Evolutionary conservation across 2,797 vertebrate genomes (phyloP), one percentile per base, ranked within the genome.

Genomic region (Muraenolepis orangiensis): DNA sequence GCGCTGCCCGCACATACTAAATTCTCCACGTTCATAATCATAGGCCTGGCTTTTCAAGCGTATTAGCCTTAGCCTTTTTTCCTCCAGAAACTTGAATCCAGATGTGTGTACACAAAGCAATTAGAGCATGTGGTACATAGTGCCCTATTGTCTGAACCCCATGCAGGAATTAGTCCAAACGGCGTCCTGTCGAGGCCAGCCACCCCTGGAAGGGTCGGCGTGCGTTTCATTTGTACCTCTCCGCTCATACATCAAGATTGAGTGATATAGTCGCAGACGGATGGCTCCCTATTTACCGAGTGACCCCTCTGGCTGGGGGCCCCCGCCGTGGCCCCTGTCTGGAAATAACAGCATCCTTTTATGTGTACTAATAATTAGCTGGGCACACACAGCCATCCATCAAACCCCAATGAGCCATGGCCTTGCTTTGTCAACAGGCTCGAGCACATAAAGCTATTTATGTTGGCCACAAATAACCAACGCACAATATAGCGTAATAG

Each of bases 221-320:
- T 73, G 2, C 81, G 75, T 93, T 93, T 94, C 91, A 94, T 94
- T 94, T 94, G 93, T 93, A 91, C 85, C 91, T 91, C 90, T 87
- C 88, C 86, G 81, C 92, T 93, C 93, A 91, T 95, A 94, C 92
- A 94, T 95, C 93, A 95, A 93, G 91, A 93, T 93, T 91, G 90
- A 94, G 91, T 90, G 93, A 94, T 94, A 93, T 86, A 83, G 91
- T 90, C 78, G 75, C 84, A 91, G 89, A 92, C 89, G 90, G 93
- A 93, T 92, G 90, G 89, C 88, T 88, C 80, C 79, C 79, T 88
- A 88, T 91, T 93, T 93, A 93, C 86, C 87, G 87, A 73, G 71
- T 91, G 91, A 93, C 93, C 91, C 90, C 81, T 89, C 87, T 67
- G 86, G 87, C 88, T 80, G 82, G 82, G 89, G 86, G n/a, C n/a